A percentile compares a stretch with the other conserved stretches of the same genome.
phyloP scores from a whole-genome alignment of 2,113 vertebrate genomes.

The Syngnathus floridae region DNA sequence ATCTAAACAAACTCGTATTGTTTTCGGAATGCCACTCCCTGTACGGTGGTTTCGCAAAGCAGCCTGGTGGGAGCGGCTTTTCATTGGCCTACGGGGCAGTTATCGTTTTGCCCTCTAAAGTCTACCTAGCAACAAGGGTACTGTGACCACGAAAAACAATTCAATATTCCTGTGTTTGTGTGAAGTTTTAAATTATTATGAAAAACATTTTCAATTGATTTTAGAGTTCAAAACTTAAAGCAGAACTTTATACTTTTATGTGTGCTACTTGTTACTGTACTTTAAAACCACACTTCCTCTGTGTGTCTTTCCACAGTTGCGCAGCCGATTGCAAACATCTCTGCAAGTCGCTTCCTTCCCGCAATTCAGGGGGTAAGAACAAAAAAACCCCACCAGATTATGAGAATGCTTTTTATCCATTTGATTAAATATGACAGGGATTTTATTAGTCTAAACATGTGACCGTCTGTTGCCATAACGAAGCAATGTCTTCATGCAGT shows the following conservation, averaged over 20 bases:
- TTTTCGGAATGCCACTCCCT: background rate
- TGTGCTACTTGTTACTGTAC: background rate
- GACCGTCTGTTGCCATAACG: background rate
- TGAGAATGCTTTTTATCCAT: background rate
- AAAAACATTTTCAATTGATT: background rate
- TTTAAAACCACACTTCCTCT: slow-evolving; percentile 36
- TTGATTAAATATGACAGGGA: background rate
- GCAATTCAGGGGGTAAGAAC: slow-evolving; percentile 17
- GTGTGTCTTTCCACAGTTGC: slow-evolving; percentile 50
- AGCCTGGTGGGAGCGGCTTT: background rate
- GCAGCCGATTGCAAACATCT: slow-evolving; percentile 8
- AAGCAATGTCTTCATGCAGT: background rate
- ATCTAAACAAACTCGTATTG: background rate
- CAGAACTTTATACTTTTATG: background rate
- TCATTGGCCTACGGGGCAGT: background rate
- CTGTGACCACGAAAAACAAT: background rate
- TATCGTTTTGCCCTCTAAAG: background rate
- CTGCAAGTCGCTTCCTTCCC: background rate
- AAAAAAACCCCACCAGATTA: background rate
- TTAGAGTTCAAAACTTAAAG: background rate
- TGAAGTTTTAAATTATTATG: background rate
- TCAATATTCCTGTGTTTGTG: background rate
- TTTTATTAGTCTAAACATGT: no score
- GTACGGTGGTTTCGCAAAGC: background rate
- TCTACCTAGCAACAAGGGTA: background rate